Base-by-base conservation (phyloP, 1,140 invertebrate species). In the Brachionus koreanus region DNA sequence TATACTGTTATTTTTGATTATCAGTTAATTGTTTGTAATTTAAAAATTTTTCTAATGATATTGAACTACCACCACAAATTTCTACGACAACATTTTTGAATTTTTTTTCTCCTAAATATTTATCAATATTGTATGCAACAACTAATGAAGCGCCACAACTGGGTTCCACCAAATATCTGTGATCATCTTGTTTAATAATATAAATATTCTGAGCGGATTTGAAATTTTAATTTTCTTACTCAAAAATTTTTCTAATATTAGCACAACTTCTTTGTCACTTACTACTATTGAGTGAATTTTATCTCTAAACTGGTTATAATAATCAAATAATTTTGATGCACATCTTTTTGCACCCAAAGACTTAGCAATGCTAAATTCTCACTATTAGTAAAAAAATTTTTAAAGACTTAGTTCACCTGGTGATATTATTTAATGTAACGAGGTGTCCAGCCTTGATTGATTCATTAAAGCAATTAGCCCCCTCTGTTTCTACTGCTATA, bases 401-500 rank as follows among this genome's bases (percentile, higher is more conserved):
- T 23, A 3, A 16, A 19, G 5, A 9, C 9, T 57, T 57, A 23
- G 9, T 82, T 77, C 82, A 89, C 89, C 89, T 90, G 37, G 88
- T 90, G 29, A 90, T 89, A 23, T 84, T 84, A 25, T 86, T 86
- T 43, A 90, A 83, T 13, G 86, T 86, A 0, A 90, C 86, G 3
- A 88, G 82, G 82, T 88, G 86, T 3, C 86, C 87, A 19, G 86
- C 87, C 82, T 87, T 84, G 2, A 91, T 63, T 7, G 89, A 86
- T 9, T 85, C 84, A 84, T 89, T 88, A 35, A 90, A 88, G 79
- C 88, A 88, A 83, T 90, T 85, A 35, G 90, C 87, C 10, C 90
- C 90, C 29, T 84, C 84, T 4, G 90, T 91, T 86, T 91, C 90
- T 87, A 91, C 89, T 35, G 89, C 88, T 65, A 91, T 57, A 23